phyloP scores from a whole-genome alignment of 2,797 vertebrate genomes.

The Silurus aristotelis region DNA sequence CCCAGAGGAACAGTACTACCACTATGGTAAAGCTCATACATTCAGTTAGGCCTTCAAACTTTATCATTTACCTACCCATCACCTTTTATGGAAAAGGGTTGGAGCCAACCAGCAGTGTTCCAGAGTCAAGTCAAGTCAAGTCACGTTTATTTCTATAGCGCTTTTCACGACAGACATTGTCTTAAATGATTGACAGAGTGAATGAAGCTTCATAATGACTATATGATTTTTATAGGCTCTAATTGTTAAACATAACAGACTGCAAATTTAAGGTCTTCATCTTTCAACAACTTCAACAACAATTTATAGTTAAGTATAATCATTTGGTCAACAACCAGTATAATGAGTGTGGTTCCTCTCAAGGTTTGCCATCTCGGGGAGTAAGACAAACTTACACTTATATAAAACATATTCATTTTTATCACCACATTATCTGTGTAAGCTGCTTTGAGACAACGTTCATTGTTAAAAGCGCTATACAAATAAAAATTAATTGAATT shows the following conservation, averaged over 20 bases:
- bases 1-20: constrained; percentile 82
- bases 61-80: not conserved
- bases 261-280: not conserved
- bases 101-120: not conserved
- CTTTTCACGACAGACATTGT: no score
- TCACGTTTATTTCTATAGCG: no score
- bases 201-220: no score
- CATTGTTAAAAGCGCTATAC: no score
- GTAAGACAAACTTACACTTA: no score
- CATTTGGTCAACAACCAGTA: not conserved
- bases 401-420: no score
- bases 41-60: not conserved
- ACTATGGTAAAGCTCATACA: constrained; percentile 80
- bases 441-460: no score
- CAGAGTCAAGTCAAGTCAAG: not conserved
- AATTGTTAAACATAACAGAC: not conserved
- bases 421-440: no score
- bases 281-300: not conserved
- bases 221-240: not conserved
- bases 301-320: not conserved
- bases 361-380: no score
- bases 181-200: no score
- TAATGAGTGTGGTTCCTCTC: no score
- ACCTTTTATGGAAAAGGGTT: not conserved
- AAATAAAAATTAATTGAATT: no score